Percentiles rank a stretch among this genome's conserved stretches.
Conservation (phyloP, 2,113 vertebrate genomes). For the Nyctibius bracteatus region DNA sequence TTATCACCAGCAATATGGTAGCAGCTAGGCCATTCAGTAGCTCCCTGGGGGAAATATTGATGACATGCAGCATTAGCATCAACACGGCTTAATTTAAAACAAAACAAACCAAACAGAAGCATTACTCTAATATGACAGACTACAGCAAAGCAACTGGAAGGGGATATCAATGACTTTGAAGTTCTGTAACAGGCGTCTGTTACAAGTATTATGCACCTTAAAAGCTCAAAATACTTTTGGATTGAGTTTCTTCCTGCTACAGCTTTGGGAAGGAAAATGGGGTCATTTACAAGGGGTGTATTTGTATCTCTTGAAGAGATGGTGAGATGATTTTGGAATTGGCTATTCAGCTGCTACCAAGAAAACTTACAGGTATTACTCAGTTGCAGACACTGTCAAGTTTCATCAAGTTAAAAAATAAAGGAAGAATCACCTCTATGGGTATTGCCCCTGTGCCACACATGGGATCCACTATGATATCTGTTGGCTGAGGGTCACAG, state of each 20-base stretch:
- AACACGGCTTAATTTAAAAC: not conserved
- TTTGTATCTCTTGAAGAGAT: not conserved
- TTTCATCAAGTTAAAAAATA: not conserved
- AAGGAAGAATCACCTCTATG: constrained; percentile 83
- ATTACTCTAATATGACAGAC: not conserved
- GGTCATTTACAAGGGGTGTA: not conserved
- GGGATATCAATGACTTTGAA: not conserved
- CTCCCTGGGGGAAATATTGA: constrained; percentile 76
- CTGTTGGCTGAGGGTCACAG: constrained; percentile 86
- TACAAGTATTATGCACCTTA: not conserved
- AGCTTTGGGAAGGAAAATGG: not conserved
- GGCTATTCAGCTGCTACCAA: not conserved
- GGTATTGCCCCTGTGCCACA: constrained; percentile 96
- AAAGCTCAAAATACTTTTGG: not conserved
- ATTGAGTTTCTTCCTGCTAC: not conserved
- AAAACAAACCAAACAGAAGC: not conserved
- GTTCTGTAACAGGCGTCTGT: not conserved
- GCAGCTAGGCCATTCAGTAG: constrained; percentile 85
- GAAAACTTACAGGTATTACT: not conserved
- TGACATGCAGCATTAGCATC: not conserved
- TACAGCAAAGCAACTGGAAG: not conserved
- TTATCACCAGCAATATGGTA: constrained; percentile 95
- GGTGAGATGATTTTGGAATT: not conserved
- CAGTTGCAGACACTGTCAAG: not conserved
- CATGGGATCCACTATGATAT: constrained; percentile 96